Evolutionary conservation across 2,797 vertebrate genomes (phyloP), one percentile per base, ranked within the genome.

Genomic region (Morus bassanus): DNA sequence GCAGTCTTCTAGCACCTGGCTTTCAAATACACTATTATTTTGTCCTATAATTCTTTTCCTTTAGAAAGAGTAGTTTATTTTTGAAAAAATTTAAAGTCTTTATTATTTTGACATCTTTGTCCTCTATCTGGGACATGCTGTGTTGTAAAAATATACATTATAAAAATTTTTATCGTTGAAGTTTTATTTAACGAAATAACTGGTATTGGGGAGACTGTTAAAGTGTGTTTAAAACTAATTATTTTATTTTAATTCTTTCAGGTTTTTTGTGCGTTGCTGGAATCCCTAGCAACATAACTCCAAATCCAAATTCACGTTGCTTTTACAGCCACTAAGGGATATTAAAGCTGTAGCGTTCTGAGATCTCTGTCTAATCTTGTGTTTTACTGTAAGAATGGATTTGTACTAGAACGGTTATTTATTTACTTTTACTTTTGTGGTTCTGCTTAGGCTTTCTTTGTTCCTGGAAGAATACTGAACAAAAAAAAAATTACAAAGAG

Each of bases 21-120:
- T 94, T 83, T 83, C 41, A 25, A 80, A 21, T 43, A n/a, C 2
- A 6, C 73, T 50, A 0, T 48, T 85, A 21, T 60, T 84, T 93
- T 72, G 9, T 39, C 7, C 37, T 86, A 1, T 56, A 31, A 37
- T 60, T 83, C 3, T 83, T 75, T 77, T 77, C 25, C 31, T 93
- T 81, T 61, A 78, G 41, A 84, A 92, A 33, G 37, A 80, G 30
- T 33, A 46, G 57, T 41, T 77, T 46, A 35, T 45, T 77, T 72
- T 28, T 89, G 25, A 89, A 72, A 89, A 73, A 57, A 8, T 54
- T 59, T 6, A 0, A 53, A 48, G 18, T 4, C 1, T 77, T 76
- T 61, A 25, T 60, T 16, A n/a, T 33, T 84, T 43, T 2, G 0
- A 4, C 0, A 0, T 81, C 27, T 65, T 75, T 4, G 7, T 67